Evolutionary conservation across 2,888 invertebrate species (phyloP).

Genomic region (Acleris laterana): DNA sequence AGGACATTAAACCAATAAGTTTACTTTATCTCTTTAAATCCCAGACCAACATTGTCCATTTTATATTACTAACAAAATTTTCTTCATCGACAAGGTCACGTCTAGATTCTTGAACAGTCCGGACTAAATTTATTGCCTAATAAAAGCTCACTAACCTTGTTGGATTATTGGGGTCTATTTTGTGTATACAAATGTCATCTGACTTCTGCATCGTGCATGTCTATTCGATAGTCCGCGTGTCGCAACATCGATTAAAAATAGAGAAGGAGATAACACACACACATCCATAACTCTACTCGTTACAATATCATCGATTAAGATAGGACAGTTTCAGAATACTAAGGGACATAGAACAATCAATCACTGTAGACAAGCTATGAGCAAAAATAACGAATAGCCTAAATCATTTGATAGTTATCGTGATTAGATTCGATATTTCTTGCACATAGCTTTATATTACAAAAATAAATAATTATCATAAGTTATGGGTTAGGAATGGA

Average conservation of each 20-base stretch:
- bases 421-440: constrained; percentile 6
- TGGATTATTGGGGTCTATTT: neutral
- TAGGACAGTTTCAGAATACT: constrained; percentile 27
- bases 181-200: constrained; percentile 21
- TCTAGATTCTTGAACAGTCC: no score
- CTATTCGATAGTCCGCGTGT: constrained; percentile 47
- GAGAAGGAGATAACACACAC: constrained; percentile 38
- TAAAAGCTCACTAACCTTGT: neutral
- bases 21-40: no score
- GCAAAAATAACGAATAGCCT: constrained; percentile 14
- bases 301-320: constrained; percentile 30
- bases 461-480: constrained; percentile 42
- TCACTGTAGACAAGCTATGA: constrained; percentile 21
- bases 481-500: constrained; percentile 43
- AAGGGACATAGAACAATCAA: constrained; percentile 43
- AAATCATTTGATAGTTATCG: neutral
- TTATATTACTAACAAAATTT: no score
- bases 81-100: no score
- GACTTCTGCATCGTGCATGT: constrained; percentile 54
- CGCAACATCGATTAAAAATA: constrained; percentile 53
- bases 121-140: neutral
- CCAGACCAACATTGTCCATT: no score
- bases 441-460: constrained; percentile 41
- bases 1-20: no score
- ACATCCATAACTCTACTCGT: constrained; percentile 58